phyloP scores from a whole-genome alignment of 2,113 vertebrate species.

The Eupsittula cactorum region DNA sequence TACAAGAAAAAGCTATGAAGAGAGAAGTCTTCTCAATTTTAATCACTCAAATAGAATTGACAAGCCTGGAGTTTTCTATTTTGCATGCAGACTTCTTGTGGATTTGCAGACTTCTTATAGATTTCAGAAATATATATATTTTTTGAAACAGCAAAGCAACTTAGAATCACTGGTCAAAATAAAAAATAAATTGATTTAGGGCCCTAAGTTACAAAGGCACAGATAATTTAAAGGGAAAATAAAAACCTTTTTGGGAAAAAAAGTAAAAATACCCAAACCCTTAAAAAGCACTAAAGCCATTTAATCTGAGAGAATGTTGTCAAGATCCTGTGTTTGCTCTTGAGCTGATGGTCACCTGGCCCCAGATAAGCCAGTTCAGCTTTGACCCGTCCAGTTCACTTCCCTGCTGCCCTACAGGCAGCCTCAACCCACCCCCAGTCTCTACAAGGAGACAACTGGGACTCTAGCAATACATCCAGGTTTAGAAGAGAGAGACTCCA shows the following conservation, averaged over 20 bases:
- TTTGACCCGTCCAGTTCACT: not conserved
- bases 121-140: not conserved
- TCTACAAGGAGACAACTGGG: not conserved
- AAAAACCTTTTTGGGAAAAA: not conserved
- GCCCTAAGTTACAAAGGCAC: not conserved
- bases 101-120: not conserved
- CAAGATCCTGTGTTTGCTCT: not conserved
- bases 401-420: not conserved
- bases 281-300: not conserved
- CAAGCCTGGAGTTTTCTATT: not conserved
- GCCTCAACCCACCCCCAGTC: not conserved
- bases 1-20: not conserved
- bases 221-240: not conserved
- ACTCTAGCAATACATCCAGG: not conserved
- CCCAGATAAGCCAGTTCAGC: not conserved
- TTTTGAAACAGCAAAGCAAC: not conserved
- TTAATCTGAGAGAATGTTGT: not conserved
- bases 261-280: fast-evolving
- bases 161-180: not conserved
- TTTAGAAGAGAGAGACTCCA: not conserved
- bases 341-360: not conserved
- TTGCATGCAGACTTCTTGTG: not conserved
- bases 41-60: not conserved
- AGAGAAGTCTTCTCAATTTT: not conserved
- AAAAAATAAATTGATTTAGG: not conserved